These are phyloP conservation scores for Gobius niger DNA, from an alignment of 2,113 vertebrate genomes.

Conservation along the genomic window DNA sequence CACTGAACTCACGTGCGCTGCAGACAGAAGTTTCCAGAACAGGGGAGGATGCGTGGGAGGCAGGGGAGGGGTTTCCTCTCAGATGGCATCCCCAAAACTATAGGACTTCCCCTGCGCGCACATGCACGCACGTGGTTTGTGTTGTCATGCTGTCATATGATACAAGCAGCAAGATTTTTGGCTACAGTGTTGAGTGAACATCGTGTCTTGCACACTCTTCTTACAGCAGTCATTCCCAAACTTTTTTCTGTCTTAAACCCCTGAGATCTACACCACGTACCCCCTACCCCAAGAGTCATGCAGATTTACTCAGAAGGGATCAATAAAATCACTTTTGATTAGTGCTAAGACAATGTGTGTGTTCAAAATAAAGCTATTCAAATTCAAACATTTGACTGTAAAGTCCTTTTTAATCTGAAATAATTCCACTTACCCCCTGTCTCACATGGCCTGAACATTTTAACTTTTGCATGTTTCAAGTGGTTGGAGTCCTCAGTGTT, in stretches of 20 bases:
- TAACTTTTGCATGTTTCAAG: not conserved
- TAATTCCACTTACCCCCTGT: too few relatives aligned
- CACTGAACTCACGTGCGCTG: slow-evolving; percentile 5
- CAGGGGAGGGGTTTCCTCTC: slow-evolving; percentile 69
- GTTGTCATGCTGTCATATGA: slow-evolving; percentile 12
- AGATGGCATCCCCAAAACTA: slow-evolving; percentile 67
- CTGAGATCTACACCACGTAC: too few relatives aligned
- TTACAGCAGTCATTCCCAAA: too few relatives aligned
- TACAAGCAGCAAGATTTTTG: not conserved
- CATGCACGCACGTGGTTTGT: not conserved
- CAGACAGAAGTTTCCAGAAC: slow-evolving; percentile 64
- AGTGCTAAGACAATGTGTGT: too few relatives aligned
- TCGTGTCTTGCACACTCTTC: too few relatives aligned
- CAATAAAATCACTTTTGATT: too few relatives aligned
- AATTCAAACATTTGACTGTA: too few relatives aligned
- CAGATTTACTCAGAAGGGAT: too few relatives aligned
- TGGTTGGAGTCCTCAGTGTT: not conserved
- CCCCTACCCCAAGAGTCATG: too few relatives aligned
- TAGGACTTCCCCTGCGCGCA: slow-evolving; percentile 6
- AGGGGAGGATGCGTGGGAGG: slow-evolving; percentile 70
- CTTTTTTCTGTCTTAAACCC: too few relatives aligned
- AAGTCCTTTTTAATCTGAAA: too few relatives aligned
- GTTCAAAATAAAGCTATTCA: too few relatives aligned
- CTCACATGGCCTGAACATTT: not conserved
- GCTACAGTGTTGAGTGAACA: not conserved